phyloP scores from a whole-genome alignment of 2,113 vertebrate genomes.

The Leptobrachium ailaonicum region DNA sequence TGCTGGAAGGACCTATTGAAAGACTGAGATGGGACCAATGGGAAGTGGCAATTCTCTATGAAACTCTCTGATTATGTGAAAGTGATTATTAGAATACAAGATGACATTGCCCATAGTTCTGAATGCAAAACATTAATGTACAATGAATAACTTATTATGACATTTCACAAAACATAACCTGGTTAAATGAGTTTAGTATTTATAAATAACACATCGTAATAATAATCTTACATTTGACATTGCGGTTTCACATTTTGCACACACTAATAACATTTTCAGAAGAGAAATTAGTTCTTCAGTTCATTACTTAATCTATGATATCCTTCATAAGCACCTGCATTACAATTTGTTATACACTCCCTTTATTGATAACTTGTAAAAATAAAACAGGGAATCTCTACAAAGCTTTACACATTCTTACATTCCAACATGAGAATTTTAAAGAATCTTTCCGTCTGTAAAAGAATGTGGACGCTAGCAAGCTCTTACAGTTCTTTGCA shows the following conservation, averaged over 20 bases:
- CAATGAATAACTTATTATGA: too few species aligned
- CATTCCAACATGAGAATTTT: constrained; percentile 76
- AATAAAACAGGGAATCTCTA: constrained; percentile 62
- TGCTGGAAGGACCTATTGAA: too few species aligned
- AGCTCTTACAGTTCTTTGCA: constrained; percentile 72
- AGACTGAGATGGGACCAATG: too few species aligned
- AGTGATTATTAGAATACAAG: too few species aligned
- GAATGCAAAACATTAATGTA: too few species aligned
- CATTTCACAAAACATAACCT: too few species aligned
- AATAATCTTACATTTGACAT: too few species aligned
- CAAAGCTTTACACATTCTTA: constrained; percentile 71
- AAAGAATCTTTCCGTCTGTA: constrained; percentile 75
- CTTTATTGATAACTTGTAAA: constrained; percentile 75
- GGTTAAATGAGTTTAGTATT: too few species aligned
- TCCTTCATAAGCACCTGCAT: constrained; percentile 73
- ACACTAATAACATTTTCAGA: constrained; percentile 64
- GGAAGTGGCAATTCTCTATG: too few species aligned
- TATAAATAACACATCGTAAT: too few species aligned
- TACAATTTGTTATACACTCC: constrained; percentile 69
- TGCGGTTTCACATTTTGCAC: neutral
- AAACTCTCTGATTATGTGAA: too few species aligned
- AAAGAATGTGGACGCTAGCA: constrained; percentile 60
- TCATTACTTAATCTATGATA: constrained; percentile 82
- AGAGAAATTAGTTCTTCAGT: constrained; percentile 75
- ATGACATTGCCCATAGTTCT: too few species aligned